A percentile compares a stretch with the other conserved stretches of the same genome.
Evolutionary conservation across 2,888 invertebrate genomes (phyloP).

Genomic region (Dicycla oo): DNA sequence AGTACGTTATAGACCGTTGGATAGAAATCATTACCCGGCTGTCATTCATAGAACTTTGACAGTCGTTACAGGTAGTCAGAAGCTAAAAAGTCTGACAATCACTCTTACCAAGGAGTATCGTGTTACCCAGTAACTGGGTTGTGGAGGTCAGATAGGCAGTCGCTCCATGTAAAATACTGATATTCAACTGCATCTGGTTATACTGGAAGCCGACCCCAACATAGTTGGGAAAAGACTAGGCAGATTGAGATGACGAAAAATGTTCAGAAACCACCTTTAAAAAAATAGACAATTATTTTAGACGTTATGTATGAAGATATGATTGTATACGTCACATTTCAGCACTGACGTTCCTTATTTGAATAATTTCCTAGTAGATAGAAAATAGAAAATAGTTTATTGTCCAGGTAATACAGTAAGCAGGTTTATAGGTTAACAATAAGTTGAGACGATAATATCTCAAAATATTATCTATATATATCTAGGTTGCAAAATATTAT

Average conservation of each 20-base stretch:
- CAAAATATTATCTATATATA: no score
- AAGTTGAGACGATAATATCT: no score
- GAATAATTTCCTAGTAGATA: slow-evolving; percentile 27
- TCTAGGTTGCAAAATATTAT: no score
- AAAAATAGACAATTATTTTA: neutral
- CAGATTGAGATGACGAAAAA: neutral
- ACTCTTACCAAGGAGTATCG: neutral
- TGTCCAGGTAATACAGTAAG: no score
- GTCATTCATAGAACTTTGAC: neutral
- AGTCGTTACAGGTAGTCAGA: neutral
- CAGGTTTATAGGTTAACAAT: no score
- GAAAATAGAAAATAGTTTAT: no score
- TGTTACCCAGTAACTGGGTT: neutral
- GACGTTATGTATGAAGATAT: neutral
- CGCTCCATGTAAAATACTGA: neutral
- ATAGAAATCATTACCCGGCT: neutral
- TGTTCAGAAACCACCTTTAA: neutral
- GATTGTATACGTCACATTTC: slow-evolving; percentile 13
- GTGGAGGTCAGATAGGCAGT: neutral
- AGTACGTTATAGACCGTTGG: no score
- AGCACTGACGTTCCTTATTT: slow-evolving; percentile 12
- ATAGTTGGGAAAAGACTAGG: neutral
- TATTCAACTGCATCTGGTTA: neutral
- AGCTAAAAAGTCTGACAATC: neutral
- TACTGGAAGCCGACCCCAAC: neutral